A percentile compares a stretch with the other conserved stretches of the same genome.
Evolutionary conservation across 2,888 invertebrate genomes (phyloP).

Genomic region (Platycheirus albimanus): DNA sequence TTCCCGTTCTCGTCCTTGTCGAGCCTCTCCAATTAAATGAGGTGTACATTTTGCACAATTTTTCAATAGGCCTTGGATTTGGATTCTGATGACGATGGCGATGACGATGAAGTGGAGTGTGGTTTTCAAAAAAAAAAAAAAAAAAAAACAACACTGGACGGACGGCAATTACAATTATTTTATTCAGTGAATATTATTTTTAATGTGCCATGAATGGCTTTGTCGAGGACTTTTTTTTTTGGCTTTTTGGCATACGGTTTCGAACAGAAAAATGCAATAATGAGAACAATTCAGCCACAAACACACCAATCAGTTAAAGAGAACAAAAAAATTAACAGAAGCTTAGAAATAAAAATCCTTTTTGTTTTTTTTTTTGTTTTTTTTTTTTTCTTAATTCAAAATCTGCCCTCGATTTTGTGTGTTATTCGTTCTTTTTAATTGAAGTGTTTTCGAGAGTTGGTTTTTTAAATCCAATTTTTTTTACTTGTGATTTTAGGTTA

Average conservation of each 20-base stretch:
- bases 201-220: slow-evolving; percentile 43
- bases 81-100: too few relatives aligned
- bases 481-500: slow-evolving; percentile 25
- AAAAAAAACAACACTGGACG: slow-evolving; percentile 69
- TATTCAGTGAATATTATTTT: slow-evolving; percentile 42
- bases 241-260: slow-evolving; percentile 30
- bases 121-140: slow-evolving; percentile 57
- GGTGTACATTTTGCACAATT: slow-evolving; percentile 73
- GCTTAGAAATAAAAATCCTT: too few relatives aligned
- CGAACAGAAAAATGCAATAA: slow-evolving; percentile 44
- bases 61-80: slow-evolving; percentile 55
- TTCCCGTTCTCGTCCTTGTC: background rate
- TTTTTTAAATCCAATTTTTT: background rate
- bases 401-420: slow-evolving; percentile 53
- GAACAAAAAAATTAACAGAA: slow-evolving; percentile 17
- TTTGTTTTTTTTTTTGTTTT: too few relatives aligned
- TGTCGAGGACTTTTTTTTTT: slow-evolving; percentile 57
- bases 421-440: slow-evolving; percentile 55
- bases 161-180: slow-evolving; percentile 72
- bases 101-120: slow-evolving; percentile 31
- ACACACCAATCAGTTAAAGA: slow-evolving; percentile 24
- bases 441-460: slow-evolving; percentile 61
- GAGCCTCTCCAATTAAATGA: slow-evolving; percentile 74
- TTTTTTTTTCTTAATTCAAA: slow-evolving; percentile 2
- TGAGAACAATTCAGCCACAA: slow-evolving; percentile 54